Percentiles rank a stretch among this genome's conserved stretches.
Evolutionary conservation across 2,797 vertebrate genomes (phyloP).

Genomic region (Pyrocephalus nanus): DNA sequence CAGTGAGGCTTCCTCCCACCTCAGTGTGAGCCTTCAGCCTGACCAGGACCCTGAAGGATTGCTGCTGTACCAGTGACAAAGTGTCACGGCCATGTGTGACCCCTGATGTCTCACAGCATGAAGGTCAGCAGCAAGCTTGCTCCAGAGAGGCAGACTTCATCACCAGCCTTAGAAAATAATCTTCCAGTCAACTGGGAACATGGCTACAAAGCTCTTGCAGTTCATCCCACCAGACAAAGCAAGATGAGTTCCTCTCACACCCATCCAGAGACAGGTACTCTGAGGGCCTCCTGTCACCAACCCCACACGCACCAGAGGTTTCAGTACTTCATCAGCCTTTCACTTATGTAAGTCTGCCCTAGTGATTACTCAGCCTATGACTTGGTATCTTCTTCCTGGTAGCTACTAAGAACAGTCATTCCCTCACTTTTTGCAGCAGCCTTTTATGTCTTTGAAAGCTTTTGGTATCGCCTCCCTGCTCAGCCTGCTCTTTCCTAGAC

Average conservation of each 20-base stretch:
- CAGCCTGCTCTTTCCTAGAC: constrained; percentile 28
- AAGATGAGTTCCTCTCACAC: not conserved
- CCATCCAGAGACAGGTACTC: not conserved
- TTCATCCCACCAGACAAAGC: not conserved
- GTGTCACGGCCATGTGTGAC: not conserved
- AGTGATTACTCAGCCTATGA: not conserved
- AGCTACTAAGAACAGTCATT: constrained; percentile 5
- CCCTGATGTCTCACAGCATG: not conserved
- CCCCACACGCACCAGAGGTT: not conserved
- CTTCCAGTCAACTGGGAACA: not conserved
- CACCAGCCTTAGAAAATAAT: not conserved
- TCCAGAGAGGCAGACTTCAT: not conserved
- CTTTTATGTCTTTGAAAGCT: constrained; percentile 30
- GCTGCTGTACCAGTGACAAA: not conserved
- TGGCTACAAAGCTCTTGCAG: not conserved
- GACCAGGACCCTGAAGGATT: not conserved
- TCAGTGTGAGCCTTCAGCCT: not conserved
- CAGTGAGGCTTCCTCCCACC: not conserved
- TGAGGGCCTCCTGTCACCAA: not conserved
- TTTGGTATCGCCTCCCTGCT: not conserved
- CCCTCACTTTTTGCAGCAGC: not conserved
- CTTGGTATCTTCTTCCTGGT: not conserved
- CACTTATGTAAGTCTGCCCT: not conserved
- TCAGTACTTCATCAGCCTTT: not conserved
- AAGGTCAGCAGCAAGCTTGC: not conserved